Conservation (phyloP, 2,888 invertebrate species). For the Isoperla grammatica region DNA sequence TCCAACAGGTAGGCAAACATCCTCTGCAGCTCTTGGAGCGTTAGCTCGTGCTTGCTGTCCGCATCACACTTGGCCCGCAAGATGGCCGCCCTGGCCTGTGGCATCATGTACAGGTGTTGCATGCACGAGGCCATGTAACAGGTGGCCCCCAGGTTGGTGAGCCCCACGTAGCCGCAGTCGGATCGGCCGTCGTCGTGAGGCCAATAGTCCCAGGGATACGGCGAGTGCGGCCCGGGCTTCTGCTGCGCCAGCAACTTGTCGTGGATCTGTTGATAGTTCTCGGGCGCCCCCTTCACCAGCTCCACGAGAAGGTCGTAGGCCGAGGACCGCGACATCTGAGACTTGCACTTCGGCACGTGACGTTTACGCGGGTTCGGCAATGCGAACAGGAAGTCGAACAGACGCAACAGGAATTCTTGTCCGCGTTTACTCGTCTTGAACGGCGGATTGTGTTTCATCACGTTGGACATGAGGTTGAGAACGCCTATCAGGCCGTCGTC, state of each 20-base stretch:
- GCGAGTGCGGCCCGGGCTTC: slow-evolving; percentile 71
- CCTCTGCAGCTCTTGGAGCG: slow-evolving; percentile 79
- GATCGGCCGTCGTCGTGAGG: slow-evolving; percentile 92
- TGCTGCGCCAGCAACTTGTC: slow-evolving; percentile 81
- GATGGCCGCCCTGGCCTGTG: slow-evolving; percentile 81
- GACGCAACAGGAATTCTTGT: slow-evolving; percentile 58
- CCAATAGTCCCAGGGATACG: slow-evolving; percentile 98
- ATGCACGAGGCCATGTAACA: slow-evolving; percentile 98
- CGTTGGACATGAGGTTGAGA: slow-evolving; percentile 77
- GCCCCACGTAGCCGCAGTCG: slow-evolving; percentile 90
- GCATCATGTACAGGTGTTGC: slow-evolving; percentile 97
- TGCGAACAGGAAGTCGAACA: slow-evolving; percentile 85
- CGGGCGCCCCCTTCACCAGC: slow-evolving; percentile 74
- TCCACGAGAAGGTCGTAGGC: slow-evolving; percentile 89
- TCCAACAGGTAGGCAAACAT: slow-evolving; percentile 95
- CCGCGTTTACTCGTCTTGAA: slow-evolving; percentile 79
- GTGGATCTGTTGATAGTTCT: slow-evolving; percentile 80
- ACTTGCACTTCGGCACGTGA: slow-evolving; percentile 89
- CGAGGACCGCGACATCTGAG: slow-evolving; percentile 79
- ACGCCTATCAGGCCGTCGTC: slow-evolving; percentile 89
- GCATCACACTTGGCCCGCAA: slow-evolving; percentile 67
- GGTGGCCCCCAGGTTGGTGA: slow-evolving; percentile 92
- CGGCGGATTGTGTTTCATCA: slow-evolving; percentile 81
- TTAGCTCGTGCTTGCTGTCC: slow-evolving; percentile 72
- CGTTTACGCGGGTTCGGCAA: slow-evolving; percentile 80